A percentile compares a stretch with the other conserved stretches of the same genome.
These are phyloP conservation scores for Scaptomyza hsui DNA, from an alignment of 1,140 invertebrate species.

Conservation along the genomic window DNA sequence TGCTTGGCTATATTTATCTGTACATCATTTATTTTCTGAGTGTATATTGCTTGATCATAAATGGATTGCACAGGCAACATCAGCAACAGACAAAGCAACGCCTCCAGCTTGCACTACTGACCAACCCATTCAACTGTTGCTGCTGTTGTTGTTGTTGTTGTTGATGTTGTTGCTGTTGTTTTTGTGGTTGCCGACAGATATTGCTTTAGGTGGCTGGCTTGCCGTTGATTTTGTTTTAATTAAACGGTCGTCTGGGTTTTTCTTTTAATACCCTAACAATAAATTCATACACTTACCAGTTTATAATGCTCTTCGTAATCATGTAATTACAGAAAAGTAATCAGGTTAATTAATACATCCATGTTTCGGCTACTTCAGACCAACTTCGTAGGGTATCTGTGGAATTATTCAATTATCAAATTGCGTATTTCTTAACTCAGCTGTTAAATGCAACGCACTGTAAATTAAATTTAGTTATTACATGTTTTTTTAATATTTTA, in stretches of 20 bases:
- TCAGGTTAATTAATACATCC: not conserved
- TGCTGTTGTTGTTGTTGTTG: constrained; percentile 2
- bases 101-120: constrained; percentile 43
- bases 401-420: constrained; percentile 11
- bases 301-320: constrained; percentile 7
- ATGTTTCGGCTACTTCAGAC: not conserved
- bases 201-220: constrained; percentile 20
- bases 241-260: constrained; percentile 48
- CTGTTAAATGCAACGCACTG: constrained; percentile 1
- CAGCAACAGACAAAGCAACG: constrained; percentile 22
- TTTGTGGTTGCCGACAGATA: constrained; percentile 1
- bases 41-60: constrained; percentile 12
- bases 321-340: not conserved
- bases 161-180: not conserved
- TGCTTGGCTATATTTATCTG: too few species aligned
- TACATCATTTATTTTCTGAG: not conserved
- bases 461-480: constrained; percentile 44
- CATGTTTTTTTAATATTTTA: constrained; percentile 56
- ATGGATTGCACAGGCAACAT: constrained; percentile 37
- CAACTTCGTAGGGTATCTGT: not conserved
- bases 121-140: constrained; percentile 29
- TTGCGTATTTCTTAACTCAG: not conserved
- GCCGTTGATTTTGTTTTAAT: constrained; percentile 73
- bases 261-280: constrained; percentile 51
- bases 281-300: not conserved